phyloP scores from a whole-genome alignment of 2,797 vertebrate species.

The Epinephelus awoara region DNA sequence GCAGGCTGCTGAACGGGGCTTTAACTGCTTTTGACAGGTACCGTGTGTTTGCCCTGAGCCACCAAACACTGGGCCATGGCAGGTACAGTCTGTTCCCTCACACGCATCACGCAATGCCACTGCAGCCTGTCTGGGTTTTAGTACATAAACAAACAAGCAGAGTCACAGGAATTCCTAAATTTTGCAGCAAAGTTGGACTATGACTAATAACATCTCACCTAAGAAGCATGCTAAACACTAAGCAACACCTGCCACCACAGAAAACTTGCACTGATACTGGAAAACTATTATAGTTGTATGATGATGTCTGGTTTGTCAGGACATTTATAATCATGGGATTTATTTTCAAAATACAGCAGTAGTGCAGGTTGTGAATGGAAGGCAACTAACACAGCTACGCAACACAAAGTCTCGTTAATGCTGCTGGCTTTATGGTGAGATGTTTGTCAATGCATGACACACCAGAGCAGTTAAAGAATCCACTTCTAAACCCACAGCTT shows the following conservation, averaged over 20 bases:
- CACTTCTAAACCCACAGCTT: conserved; percentile 74
- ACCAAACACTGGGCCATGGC: conserved; percentile 72
- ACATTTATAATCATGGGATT: conserved; percentile 12
- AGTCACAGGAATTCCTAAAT: conserved; percentile 64
- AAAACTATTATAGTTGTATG: neutral
- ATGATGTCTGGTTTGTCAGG: neutral
- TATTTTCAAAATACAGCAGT: neutral
- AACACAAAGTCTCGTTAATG: conserved; percentile 30
- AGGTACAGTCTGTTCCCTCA: conserved; percentile 77
- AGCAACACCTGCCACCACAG: conserved; percentile 19
- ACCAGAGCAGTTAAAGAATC: conserved; percentile 81
- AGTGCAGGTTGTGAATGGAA: conserved; percentile 8
- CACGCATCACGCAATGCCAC: conserved; percentile 61
- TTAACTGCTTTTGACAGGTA: conserved; percentile 93
- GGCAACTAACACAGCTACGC: neutral
- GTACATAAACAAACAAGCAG: conserved; percentile 62
- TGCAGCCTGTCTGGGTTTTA: conserved; percentile 37
- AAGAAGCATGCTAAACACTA: conserved; percentile 22
- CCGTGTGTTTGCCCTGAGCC: conserved; percentile 85
- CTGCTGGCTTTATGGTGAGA: conserved; percentile 58
- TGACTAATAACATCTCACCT: conserved; percentile 63
- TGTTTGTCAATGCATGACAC: conserved; percentile 73
- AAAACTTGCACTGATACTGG: neutral
- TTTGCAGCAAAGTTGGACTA: conserved; percentile 55
- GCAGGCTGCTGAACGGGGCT: conserved; percentile 85